Evolutionary conservation across 2,888 invertebrate species (phyloP).

Genomic region (Aphrophora alni): DNA sequence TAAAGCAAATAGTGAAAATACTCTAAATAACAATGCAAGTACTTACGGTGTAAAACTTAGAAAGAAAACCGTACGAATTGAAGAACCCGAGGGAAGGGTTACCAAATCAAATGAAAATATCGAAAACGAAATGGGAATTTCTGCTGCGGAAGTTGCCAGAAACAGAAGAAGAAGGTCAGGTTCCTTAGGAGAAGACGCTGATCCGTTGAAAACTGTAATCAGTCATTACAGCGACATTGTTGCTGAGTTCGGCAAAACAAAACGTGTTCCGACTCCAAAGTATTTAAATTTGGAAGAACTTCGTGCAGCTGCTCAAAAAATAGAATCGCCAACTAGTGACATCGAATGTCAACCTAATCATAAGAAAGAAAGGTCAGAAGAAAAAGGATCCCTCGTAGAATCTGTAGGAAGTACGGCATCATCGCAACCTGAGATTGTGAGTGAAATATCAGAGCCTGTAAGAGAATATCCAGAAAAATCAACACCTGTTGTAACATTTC

Average conservation of each 20-base stretch:
- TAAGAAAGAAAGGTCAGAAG: neutral
- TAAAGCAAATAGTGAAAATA: neutral
- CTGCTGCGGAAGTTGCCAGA: conserved; percentile 57
- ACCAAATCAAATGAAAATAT: conserved; percentile 48
- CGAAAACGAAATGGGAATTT: conserved; percentile 56
- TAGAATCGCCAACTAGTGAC: conserved; percentile 52
- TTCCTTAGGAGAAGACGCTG: conserved; percentile 57
- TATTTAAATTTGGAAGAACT: conserved; percentile 69
- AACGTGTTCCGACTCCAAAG: conserved; percentile 61
- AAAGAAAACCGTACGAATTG: conserved; percentile 49
- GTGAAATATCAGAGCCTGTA: neutral
- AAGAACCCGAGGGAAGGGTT: conserved; percentile 46
- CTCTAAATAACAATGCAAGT: conserved; percentile 35
- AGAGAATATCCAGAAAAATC: conserved; percentile 9
- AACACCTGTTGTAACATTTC: neutral
- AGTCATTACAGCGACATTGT: conserved; percentile 84
- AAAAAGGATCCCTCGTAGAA: neutral
- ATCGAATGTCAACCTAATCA: conserved; percentile 42
- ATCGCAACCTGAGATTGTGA: neutral
- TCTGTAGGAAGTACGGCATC: neutral
- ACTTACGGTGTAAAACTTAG: conserved; percentile 28
- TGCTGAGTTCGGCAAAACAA: conserved; percentile 68
- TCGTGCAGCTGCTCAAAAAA: conserved; percentile 65
- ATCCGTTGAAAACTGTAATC: conserved; percentile 73
- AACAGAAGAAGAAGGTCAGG: conserved; percentile 53